phyloP scores from a whole-genome alignment of 2,113 vertebrate genomes.

The Petroica traversi region DNA sequence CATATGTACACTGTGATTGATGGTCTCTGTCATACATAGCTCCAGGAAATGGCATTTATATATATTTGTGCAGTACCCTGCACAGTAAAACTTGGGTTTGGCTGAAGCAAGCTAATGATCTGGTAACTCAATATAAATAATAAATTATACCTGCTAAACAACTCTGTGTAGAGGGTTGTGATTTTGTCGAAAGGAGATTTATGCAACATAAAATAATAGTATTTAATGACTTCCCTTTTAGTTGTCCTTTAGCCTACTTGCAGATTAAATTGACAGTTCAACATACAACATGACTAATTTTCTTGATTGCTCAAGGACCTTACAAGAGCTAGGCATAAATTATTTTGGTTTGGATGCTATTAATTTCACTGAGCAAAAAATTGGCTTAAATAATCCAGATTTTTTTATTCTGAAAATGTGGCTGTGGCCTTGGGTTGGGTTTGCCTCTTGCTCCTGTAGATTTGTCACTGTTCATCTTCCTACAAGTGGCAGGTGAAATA shows the following conservation, averaged over 20 bases:
- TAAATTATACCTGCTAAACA: background rate
- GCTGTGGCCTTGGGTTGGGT: background rate
- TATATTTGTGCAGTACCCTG: background rate
- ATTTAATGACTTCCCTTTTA: background rate
- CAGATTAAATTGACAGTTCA: background rate
- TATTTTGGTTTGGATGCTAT: background rate
- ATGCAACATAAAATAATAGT: background rate
- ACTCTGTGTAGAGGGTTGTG: background rate
- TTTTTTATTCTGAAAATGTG: background rate
- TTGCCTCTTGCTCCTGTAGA: background rate
- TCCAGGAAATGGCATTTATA: conserved; percentile 24
- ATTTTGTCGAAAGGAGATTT: background rate
- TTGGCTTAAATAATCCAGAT: background rate
- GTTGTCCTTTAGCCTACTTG: background rate
- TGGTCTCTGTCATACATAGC: background rate
- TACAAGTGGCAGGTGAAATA: background rate
- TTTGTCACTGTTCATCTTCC: background rate
- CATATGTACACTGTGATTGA: background rate
- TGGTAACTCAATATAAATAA: background rate
- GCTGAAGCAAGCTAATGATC: background rate
- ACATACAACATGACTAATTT: background rate
- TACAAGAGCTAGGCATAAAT: background rate
- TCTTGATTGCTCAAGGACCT: background rate
- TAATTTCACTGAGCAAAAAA: background rate
- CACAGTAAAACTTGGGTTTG: background rate